Conservation (phyloP, 1,140 invertebrate genomes). For the Drosophila prosaltans region DNA sequence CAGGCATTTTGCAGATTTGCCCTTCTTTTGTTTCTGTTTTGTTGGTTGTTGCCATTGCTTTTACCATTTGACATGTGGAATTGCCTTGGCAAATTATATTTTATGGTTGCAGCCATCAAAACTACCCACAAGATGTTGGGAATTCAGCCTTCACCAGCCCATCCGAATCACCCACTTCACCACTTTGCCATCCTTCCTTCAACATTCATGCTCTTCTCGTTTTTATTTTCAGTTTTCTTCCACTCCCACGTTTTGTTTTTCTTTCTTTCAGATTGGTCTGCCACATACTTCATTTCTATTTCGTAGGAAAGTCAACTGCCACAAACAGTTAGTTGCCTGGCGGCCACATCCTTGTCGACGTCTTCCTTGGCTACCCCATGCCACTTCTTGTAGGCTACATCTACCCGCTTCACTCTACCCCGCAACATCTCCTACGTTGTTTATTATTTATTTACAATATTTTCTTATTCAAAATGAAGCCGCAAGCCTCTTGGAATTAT, state of each 20-base stretch:
- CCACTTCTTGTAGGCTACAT: no score
- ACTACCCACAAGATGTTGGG: slow-evolving; percentile 60
- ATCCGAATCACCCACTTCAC: neutral
- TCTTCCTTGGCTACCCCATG: slow-evolving; percentile 5
- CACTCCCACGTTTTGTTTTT: slow-evolving; percentile 18
- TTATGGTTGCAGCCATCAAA: slow-evolving; percentile 58
- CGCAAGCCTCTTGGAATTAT: slow-evolving; percentile 72
- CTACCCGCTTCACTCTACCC: no score
- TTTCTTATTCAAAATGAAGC: slow-evolving; percentile 81
- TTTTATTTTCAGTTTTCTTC: slow-evolving; percentile 1
- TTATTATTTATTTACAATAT: slow-evolving; percentile 81
- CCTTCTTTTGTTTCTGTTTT: neutral
- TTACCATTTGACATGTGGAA: slow-evolving; percentile 52
- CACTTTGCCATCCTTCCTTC: neutral
- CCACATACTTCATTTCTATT: slow-evolving; percentile 68
- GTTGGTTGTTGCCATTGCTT: slow-evolving; percentile 9
- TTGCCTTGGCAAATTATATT: slow-evolving; percentile 67
- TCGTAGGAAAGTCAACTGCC: slow-evolving; percentile 58
- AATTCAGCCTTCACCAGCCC: slow-evolving; percentile 26
- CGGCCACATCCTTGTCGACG: slow-evolving; percentile 48
- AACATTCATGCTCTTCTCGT: slow-evolving; percentile 5
- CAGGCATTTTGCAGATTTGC: neutral
- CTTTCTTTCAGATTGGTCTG: slow-evolving; percentile 35
- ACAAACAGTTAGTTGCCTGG: slow-evolving; percentile 63
- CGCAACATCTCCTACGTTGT: slow-evolving; percentile 21